Base-by-base conservation (phyloP, 2,797 vertebrate species). In the Peromyscus nudipes region DNA sequence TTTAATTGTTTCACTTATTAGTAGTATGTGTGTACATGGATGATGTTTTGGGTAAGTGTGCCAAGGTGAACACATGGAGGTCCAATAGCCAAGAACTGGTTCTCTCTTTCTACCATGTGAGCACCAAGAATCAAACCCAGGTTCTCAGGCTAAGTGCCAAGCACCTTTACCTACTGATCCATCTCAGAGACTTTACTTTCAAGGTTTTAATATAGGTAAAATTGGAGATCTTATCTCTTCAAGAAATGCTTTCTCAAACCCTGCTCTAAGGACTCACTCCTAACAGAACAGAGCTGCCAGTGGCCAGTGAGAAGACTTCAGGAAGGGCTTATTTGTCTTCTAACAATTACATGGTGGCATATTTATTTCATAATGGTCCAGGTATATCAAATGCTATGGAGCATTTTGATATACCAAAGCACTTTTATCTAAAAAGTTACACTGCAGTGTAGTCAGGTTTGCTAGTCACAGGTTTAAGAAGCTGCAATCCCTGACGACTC, bases 221-320 rank as follows among this genome's bases (percentile, higher is more conserved):
- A 55, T 77, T 76, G 69, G 94, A 75, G 92, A 81, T 34, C 25
- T n/a, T 80, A 89, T 82, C 87, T 97, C 85, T 80, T 96, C 40
- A 40, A 97, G 82, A 95, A 88, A 80, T 49, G 71, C 83, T 92
- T 98, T 97, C 92, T 91, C 90, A 91, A 84, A 75, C 95, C 75
- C 21, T 95, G 60, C 34, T 91, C 43, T 60, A 92, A 80, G 71
- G 60, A 85, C 34, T 79, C n/a, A 46, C 67, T 77, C 86, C 69
- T 2, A 1, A 86, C 46, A 95, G 93, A 97, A 95, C 64, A 94
- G 49, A 91, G 82, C 83, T 94, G 92, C 96, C 86, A 96, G 97
- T 83, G 97, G 90, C 96, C 92, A 0, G 3, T 34, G 7, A 6
- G 13, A 29, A 97, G 64, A 62, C 90, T 91, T 87, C 91, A 0